Evolutionary conservation across 2,888 invertebrate species (phyloP).

Genomic region (Napeogenes sylphis): DNA sequence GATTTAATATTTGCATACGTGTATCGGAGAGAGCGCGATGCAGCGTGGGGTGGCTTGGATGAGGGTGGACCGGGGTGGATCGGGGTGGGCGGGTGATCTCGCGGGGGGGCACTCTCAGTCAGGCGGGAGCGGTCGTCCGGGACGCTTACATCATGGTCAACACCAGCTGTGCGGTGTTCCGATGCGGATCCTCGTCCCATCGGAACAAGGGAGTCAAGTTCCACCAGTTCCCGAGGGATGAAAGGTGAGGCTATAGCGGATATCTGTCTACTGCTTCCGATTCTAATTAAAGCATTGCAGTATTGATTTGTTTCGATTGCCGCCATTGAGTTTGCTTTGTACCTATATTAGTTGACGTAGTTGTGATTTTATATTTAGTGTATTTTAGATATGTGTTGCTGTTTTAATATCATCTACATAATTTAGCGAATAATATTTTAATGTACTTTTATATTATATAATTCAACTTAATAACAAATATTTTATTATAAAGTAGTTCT

Average conservation of each 20-base stretch:
- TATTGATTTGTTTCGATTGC: neutral
- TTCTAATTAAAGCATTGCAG: neutral
- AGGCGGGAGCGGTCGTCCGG: conserved; percentile 23
- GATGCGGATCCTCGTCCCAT: conserved; percentile 23
- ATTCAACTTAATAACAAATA: too few relatives aligned
- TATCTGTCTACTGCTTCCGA: neutral
- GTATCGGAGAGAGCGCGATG: conserved; percentile 13
- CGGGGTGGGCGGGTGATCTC: conserved; percentile 7
- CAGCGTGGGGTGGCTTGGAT: neutral
- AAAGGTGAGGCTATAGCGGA: conserved; percentile 15
- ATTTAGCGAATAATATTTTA: too few relatives aligned
- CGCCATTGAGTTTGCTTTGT: neutral
- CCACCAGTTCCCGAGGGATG: conserved; percentile 29
- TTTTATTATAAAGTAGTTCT: neutral
- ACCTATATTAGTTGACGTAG: neutral
- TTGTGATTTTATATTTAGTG: neutral
- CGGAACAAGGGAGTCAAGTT: conserved; percentile 22
- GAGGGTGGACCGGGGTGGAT: neutral
- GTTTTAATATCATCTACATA: too few relatives aligned
- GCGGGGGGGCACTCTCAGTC: conserved; percentile 21
- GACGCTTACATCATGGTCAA: conserved; percentile 21
- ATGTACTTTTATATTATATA: too few relatives aligned
- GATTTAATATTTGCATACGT: conserved; percentile 14
- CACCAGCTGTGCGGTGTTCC: conserved; percentile 27
- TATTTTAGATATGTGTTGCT: too few relatives aligned